Percentiles rank a stretch among this genome's conserved stretches.
These are phyloP conservation scores for Platyura marginata DNA, from an alignment of 1,140 invertebrate species.

Conservation along the genomic window DNA sequence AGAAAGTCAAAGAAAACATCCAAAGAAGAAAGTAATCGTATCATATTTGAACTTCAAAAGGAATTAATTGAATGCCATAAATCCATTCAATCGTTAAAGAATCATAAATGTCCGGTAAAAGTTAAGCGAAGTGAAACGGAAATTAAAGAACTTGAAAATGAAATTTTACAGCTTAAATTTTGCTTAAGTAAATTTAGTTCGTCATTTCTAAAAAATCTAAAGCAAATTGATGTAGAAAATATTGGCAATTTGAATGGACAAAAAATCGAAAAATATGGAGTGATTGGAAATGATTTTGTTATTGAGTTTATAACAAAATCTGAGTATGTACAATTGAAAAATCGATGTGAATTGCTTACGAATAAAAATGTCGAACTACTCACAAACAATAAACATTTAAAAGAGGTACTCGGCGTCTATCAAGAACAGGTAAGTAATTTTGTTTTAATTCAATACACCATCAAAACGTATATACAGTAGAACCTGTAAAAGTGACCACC, in stretches of 20 bases:
- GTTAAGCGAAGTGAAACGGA: neutral
- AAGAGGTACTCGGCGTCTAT: slow-evolving; percentile 21
- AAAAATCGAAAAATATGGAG: slow-evolving; percentile 9
- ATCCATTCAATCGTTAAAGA: neutral
- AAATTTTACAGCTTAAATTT: neutral
- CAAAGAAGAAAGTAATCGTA: neutral
- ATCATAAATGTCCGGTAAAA: neutral
- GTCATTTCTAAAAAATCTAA: neutral
- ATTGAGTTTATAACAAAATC: slow-evolving; percentile 13
- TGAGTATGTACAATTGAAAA: slow-evolving; percentile 13
- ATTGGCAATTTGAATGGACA: neutral
- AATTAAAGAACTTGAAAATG: neutral
- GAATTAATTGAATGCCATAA: neutral
- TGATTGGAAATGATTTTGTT: slow-evolving; percentile 17
- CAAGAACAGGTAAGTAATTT: slow-evolving; percentile 12
- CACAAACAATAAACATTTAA: slow-evolving; percentile 23
- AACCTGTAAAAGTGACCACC: too few species aligned
- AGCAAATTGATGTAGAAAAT: neutral
- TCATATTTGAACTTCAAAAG: slow-evolving; percentile 12
- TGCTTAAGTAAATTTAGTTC: too few species aligned
- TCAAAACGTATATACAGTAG: too few species aligned
- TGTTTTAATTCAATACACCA: too few species aligned
- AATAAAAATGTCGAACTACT: slow-evolving; percentile 12
- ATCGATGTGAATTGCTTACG: slow-evolving; percentile 9
- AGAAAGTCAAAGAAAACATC: neutral